Evolutionary conservation across 37 sponge, comb jelly and placozoan genomes (phyloP).

Genomic region (Agelas oroides): DNA sequence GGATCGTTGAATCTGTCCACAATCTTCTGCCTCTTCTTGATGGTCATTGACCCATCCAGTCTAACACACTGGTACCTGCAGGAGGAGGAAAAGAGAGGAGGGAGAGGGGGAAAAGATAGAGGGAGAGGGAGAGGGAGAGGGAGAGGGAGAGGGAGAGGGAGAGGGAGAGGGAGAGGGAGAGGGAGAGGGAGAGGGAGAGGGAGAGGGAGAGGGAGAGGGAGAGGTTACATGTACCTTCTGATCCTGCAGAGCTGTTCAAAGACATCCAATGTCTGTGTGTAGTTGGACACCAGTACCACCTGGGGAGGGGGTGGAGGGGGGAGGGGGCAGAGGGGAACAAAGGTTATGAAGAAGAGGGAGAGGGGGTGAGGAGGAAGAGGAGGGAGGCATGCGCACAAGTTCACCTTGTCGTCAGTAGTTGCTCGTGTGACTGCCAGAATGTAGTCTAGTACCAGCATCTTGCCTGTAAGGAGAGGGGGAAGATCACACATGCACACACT

Average conservation of each 20-base stretch:
- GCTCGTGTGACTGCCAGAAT: constrained; percentile 87
- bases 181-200: background rate
- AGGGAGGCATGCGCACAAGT: background rate
- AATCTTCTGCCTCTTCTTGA: constrained; percentile 93
- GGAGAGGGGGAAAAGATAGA: background rate
- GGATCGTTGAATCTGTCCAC: constrained; percentile 97
- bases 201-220: background rate
- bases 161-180: background rate
- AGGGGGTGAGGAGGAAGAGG: background rate
- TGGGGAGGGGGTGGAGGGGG: constrained; percentile 1
- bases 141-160: background rate
- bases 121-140: background rate
- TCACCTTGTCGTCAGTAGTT: constrained; percentile 91
- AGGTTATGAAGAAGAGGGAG: background rate
- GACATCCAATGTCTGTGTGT: constrained; percentile 97
- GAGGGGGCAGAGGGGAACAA: background rate
- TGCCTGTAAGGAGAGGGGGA: constrained; percentile 53
- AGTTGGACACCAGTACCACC: constrained; percentile 98
- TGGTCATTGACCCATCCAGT: constrained; percentile 96
- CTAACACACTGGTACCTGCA: constrained; percentile 89
- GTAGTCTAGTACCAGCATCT: constrained; percentile 93
- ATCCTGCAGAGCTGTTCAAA: constrained; percentile 93
- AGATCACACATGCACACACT: too few relatives aligned
- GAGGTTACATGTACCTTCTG: constrained; percentile 63
- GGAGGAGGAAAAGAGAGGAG: background rate